phyloP scores from a whole-genome alignment of 2,113 vertebrate species.

The Bostrychus sinensis region DNA sequence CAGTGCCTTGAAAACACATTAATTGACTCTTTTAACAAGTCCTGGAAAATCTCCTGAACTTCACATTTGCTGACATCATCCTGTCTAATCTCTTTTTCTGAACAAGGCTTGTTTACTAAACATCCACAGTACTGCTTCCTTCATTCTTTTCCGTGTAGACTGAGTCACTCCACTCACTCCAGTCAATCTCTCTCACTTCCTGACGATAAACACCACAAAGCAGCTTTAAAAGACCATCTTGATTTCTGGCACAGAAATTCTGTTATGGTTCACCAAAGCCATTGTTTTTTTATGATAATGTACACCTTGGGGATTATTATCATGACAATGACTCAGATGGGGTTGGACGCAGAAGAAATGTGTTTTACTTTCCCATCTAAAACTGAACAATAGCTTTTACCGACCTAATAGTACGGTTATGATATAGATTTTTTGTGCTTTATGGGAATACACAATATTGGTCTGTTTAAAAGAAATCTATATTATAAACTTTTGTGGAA shows the following conservation, averaged over 20 bases:
- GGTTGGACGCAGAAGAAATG: neutral
- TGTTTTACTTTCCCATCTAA: neutral
- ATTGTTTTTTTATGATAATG: constrained; percentile 3
- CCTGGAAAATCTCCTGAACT: constrained; percentile 12
- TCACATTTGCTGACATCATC: constrained; percentile 6
- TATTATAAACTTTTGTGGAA: too few species aligned
- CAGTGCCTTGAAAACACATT: constrained; percentile 24
- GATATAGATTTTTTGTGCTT: too few species aligned
- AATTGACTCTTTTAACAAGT: constrained; percentile 34
- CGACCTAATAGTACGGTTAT: too few species aligned
- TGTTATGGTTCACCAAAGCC: constrained; percentile 9
- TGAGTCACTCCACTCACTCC: constrained; percentile 47
- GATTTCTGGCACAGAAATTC: neutral
- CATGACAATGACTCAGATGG: neutral
- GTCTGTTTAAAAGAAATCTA: too few species aligned
- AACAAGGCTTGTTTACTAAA: constrained; percentile 31
- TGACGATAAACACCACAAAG: constrained; percentile 29
- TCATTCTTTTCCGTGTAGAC: constrained; percentile 24
- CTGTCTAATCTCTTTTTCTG: constrained; percentile 2
- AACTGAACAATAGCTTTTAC: neutral
- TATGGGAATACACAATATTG: too few species aligned
- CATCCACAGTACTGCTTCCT: constrained; percentile 20
- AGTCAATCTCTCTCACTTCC: constrained; percentile 19
- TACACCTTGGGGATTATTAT: neutral
- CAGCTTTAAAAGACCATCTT: neutral